Evolutionary conservation across 2,797 vertebrate species (phyloP).

Genomic region (Spheniscus humboldti): DNA sequence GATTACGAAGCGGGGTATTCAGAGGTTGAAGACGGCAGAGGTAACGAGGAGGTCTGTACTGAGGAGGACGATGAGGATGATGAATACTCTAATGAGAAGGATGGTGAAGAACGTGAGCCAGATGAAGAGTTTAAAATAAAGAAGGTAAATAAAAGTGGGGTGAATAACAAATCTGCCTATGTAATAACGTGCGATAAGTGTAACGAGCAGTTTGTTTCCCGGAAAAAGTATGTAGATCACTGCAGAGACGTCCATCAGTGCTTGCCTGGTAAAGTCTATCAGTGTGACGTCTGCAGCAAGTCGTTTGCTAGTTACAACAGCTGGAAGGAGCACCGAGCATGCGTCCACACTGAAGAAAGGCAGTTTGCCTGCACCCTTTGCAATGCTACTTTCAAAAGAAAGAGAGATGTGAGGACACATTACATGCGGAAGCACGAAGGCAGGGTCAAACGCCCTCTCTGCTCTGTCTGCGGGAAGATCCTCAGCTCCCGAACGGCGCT

Average conservation of each 20-base stretch:
- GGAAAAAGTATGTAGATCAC: conserved; percentile 57
- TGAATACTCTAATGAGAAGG: background rate
- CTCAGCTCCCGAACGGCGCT: conserved; percentile 68
- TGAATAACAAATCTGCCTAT: background rate
- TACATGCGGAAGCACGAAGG: conserved; percentile 64
- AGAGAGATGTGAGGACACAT: conserved; percentile 65
- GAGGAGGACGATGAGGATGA: background rate
- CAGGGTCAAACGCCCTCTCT: conserved; percentile 57
- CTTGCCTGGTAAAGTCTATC: conserved; percentile 60
- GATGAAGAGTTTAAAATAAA: background rate
- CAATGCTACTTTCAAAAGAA: conserved; percentile 62
- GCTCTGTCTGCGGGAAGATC: conserved; percentile 69
- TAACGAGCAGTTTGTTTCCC: conserved; percentile 40
- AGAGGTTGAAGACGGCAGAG: background rate
- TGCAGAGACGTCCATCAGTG: conserved; percentile 61
- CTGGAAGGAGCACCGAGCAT: conserved; percentile 65
- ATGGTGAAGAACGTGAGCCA: background rate
- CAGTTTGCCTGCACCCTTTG: conserved; percentile 67
- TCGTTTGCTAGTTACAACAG: conserved; percentile 55
- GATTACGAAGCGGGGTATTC: background rate
- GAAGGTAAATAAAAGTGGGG: background rate
- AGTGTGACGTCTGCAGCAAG: conserved; percentile 66
- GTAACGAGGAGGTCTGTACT: background rate
- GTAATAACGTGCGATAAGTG: conserved; percentile 59
- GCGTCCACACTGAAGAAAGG: conserved; percentile 66